These are phyloP conservation scores for Herpetotheres cachinnans DNA, from an alignment of 2,113 vertebrate genomes.

Conservation along the genomic window DNA sequence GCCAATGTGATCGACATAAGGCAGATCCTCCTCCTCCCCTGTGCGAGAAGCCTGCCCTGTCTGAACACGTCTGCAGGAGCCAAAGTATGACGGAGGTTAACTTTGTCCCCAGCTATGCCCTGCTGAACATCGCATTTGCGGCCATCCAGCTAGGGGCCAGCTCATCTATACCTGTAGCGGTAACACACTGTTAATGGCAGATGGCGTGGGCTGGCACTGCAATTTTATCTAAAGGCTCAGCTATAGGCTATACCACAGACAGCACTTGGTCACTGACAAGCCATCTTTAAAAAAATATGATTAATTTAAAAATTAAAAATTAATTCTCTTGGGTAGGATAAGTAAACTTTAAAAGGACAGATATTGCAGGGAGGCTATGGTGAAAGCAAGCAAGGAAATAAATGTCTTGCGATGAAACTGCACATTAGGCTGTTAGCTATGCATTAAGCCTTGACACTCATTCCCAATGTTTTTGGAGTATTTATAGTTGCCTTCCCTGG, in stretches of 20 bases:
- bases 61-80: background rate
- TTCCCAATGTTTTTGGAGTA: background rate
- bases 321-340: background rate
- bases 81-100: background rate
- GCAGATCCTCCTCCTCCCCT: background rate
- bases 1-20: rapidly evolving
- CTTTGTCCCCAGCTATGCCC: background rate
- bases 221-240: background rate
- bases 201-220: background rate
- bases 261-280: background rate
- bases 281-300: background rate
- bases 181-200: background rate
- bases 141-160: background rate
- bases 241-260: background rate
- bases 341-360: background rate
- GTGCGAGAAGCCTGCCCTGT: background rate
- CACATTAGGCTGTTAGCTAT: background rate
- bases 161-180: background rate
- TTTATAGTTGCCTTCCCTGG: background rate
- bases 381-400: background rate
- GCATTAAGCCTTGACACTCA: constrained; percentile 2
- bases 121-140: rapidly evolving
- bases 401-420: background rate
- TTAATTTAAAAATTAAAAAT: background rate
- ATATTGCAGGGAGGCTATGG: background rate